A percentile compares a stretch with the other conserved stretches of the same genome.
Evolutionary conservation across 1,140 invertebrate genomes (phyloP).

Genomic region (Drosophila willistoni): DNA sequence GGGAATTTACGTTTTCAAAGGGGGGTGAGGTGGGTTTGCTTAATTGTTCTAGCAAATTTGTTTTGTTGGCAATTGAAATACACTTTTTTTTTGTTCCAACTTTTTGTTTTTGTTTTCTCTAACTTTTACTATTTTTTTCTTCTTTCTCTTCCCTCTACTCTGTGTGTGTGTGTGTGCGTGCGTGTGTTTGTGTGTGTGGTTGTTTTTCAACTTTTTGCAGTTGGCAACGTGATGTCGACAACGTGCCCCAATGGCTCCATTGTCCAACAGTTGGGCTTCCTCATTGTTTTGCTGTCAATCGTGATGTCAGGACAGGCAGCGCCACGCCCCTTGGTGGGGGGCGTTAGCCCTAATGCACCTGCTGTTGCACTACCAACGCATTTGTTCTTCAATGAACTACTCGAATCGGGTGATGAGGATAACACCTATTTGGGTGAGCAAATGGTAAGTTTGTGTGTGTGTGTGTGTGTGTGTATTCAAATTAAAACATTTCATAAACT

Average conservation of each 20-base stretch:
- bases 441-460: constrained; percentile 46
- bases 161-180: not conserved
- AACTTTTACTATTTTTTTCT: constrained; percentile 6
- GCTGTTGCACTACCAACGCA: constrained; percentile 44
- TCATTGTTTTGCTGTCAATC: constrained; percentile 71
- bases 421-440: constrained; percentile 54
- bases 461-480: not conserved
- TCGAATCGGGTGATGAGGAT: constrained; percentile 55
- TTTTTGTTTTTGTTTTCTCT: not conserved
- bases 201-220: constrained; percentile 35
- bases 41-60: constrained; percentile 55
- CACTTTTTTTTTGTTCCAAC: constrained; percentile 12
- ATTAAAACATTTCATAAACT: not conserved
- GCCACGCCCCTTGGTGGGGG: constrained; percentile 35
- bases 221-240: constrained; percentile 52
- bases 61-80: not conserved
- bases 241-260: constrained; percentile 43
- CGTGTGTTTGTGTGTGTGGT: not conserved
- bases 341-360: not conserved
- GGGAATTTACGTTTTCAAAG: no score
- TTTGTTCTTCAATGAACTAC: constrained; percentile 58
- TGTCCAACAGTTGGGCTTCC: constrained; percentile 57
- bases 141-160: constrained; percentile 10
- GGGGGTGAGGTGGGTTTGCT: not conserved
- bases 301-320: constrained; percentile 54